Evolutionary conservation across 2,113 vertebrate genomes (phyloP), one percentile per base, ranked within the genome.

Genomic region (Dermatemys mawii): DNA sequence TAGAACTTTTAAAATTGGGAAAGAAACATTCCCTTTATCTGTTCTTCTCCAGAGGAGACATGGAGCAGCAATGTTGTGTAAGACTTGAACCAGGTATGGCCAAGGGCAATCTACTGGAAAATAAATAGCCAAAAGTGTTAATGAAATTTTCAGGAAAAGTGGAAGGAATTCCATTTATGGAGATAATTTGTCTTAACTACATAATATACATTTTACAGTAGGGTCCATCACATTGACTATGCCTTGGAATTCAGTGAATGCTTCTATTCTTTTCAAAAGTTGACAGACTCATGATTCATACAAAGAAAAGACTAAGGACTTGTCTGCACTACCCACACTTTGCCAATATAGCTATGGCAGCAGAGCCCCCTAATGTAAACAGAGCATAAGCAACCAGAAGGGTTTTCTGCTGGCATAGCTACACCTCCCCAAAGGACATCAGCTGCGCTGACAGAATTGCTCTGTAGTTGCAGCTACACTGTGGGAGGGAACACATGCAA

Each of bases 91-190:
- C 48, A 48, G 48, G 48, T 48, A 48, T 19, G 48, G 51, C 53
- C 86, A 83, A 83, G 63, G 8, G 22, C 35, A 54, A 26, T 5
- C 60, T 67, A 67, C 60, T 38, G 70, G 6, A 49, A 80, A 90
- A 73, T 24, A 73, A 88, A 53, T 1, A n/a, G 46, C 27, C 57
- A 26, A 16, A 70, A 73, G 16, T 1, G 44, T 7, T 32, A 81
- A 44, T 60, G 27, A 41, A 79, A 51, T 79, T 49, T 35, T 44
- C 76, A 82, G 32, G 55, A 51, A 16, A n/a, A 44, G 46, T 14
- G 46, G 32, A 53, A 70, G 54, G 53, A 44, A n/a, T 1, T 10
- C 3, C 26, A 27, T n/a, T 86, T 41, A 51, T 0, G 0, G n/a
- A n/a, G 0, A 11, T 2, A 17, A 70, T 54, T 51, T 86, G 41